Base-by-base conservation (phyloP, 2,113 vertebrate species). In the Clarias magur region DNA sequence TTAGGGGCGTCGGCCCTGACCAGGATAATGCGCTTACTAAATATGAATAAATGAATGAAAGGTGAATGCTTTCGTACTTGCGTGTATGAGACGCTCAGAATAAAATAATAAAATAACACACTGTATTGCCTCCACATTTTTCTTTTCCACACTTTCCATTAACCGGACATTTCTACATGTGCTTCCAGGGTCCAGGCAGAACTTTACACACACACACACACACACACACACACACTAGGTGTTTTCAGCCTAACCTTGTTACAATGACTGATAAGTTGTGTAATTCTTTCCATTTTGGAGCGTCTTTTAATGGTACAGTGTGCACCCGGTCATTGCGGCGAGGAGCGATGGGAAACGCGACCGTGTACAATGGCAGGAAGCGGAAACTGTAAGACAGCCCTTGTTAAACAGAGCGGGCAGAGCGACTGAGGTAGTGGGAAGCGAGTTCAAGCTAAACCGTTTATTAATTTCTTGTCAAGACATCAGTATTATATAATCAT, bases 281-380 rank as follows among this genome's bases (percentile, higher is more conserved):
- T 34, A 5, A 65, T 56, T 83, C 48, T 65, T 83, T 82, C 80
- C 80, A 76, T n/a, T 59, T 78, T 78, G 23, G 56, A 76, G 21
- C 56, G 62, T 15, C 25, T 68, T 81, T 48, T 34, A 73, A 19
- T 72, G 23, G 6, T 42, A 2, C 9, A 11, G 21, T 17, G 23
- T 48, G 80, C 80, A 59, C 59, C 62, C 72, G 80, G 25, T 81
- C 90, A 91, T 93, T 93, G 81, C 92, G 92, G 73, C 48, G 17
- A 3, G 81, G 83, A 86, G 78, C 90, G 82, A 80, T 84, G 93
- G 91, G 88, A 94, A 92, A 88, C 80, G 48, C 76, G 78, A 87
- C 62, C 79, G 54, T 56, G 87, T 79, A 94, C 95, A 95, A 95
- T 93, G 82, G 90, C 88, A 93, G 94, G 94, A 95, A 95, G 89